Evolutionary conservation across 2,888 invertebrate species (phyloP).

Genomic region (Pseudococcus jackbeardsleyi): DNA sequence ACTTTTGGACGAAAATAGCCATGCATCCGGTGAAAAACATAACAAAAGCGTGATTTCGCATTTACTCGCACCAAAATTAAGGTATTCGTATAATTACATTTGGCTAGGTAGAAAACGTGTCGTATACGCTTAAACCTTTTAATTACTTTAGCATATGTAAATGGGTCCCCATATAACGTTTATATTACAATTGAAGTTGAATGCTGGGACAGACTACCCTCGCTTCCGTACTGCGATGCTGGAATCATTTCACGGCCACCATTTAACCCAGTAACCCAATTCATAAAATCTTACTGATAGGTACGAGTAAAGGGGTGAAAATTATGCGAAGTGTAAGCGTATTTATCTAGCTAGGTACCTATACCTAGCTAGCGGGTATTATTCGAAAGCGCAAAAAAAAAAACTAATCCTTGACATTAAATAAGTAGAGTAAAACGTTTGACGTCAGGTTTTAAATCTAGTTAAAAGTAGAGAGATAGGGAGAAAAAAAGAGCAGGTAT

Average conservation of each 20-base stretch:
- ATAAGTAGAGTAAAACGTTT: conserved; percentile 26
- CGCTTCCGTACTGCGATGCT: background rate
- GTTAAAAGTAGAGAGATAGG: background rate
- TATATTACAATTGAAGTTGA: background rate
- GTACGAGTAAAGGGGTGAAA: background rate
- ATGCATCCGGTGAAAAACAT: too few species aligned
- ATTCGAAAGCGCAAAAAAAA: conserved; percentile 30
- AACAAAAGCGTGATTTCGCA: too few species aligned
- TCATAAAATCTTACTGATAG: background rate
- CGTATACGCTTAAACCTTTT: too few species aligned
- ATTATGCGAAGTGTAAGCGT: background rate
- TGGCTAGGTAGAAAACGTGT: too few species aligned
- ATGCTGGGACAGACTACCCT: background rate
- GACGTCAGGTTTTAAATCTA: conserved; percentile 34
- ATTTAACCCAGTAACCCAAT: conserved; percentile 1
- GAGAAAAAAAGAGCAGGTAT: conserved; percentile 41
- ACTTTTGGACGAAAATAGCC: too few species aligned
- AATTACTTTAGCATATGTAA: too few species aligned
- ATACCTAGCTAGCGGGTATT: background rate
- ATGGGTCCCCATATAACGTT: background rate
- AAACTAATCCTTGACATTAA: conserved; percentile 44
- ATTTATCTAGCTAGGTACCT: background rate
- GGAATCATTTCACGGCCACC: background rate
- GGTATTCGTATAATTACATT: too few species aligned
- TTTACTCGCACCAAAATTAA: too few species aligned